phyloP scores from a whole-genome alignment of 2,113 vertebrate species.

The Haemorhous mexicanus region DNA sequence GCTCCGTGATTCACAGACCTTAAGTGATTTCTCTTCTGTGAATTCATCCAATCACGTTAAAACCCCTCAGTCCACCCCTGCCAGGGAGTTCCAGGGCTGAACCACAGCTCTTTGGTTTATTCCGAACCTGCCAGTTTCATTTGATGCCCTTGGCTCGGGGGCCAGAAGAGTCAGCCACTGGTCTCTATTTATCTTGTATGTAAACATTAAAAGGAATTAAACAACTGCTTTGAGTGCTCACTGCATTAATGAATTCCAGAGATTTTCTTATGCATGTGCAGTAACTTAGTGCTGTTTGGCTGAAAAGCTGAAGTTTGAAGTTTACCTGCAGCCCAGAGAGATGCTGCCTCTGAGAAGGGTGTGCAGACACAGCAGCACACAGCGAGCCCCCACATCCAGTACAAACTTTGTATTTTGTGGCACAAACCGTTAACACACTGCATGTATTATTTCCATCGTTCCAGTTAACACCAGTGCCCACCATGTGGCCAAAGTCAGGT shows the following conservation, averaged over 20 bases:
- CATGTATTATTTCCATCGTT: background rate
- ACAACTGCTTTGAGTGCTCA: background rate
- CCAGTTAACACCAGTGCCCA: background rate
- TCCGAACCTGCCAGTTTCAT: background rate
- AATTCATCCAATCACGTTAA: background rate
- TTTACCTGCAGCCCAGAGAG: background rate
- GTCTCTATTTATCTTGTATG: background rate
- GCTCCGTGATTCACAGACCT: background rate
- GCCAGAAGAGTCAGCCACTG: background rate
- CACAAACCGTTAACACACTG: background rate
- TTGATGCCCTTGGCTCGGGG: background rate
- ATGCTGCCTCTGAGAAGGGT: background rate
- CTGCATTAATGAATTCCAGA: background rate
- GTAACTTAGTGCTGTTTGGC: background rate
- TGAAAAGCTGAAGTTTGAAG: background rate
- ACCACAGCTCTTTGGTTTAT: background rate
- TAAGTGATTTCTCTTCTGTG: background rate
- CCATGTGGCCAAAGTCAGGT: background rate
- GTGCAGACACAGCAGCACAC: background rate
- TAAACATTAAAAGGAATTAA: background rate
- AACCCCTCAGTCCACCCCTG: background rate
- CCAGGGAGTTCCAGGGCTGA: background rate
- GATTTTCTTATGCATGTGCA: background rate
- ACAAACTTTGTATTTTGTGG: background rate
- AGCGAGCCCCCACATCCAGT: fast-evolving